Percentiles rank a stretch among this genome's conserved stretches.
phyloP scores from a whole-genome alignment of 2,113 vertebrate species.

The Promerops cafer region DNA sequence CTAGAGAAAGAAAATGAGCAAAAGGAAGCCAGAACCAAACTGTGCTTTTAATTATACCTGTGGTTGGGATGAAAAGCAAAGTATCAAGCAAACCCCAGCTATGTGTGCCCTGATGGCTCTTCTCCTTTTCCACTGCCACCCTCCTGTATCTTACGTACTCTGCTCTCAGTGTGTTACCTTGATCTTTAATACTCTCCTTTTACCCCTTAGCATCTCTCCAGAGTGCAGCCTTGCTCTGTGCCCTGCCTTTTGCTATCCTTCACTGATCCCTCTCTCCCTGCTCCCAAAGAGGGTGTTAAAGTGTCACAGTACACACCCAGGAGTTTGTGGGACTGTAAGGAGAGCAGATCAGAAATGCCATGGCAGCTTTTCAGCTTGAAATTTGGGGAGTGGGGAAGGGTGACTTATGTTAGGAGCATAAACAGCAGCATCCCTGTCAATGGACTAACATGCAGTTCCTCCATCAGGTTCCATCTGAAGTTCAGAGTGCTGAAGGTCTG shows the following conservation, averaged over 20 bases:
- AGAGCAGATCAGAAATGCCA: background rate
- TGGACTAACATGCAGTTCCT: background rate
- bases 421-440: background rate
- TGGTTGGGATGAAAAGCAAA: background rate
- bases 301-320: accelerated
- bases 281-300: background rate
- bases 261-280: background rate
- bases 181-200: background rate
- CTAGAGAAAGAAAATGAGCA: conserved; percentile 5
- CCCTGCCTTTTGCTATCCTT: background rate
- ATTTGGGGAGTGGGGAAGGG: accelerated
- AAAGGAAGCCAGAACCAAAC: background rate
- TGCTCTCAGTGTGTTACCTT: background rate
- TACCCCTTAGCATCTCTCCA: background rate
- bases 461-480: background rate
- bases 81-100: background rate
- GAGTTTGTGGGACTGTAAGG: background rate
- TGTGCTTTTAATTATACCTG: conserved; percentile 37
- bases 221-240: background rate
- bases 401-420: background rate
- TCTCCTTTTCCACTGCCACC: background rate
- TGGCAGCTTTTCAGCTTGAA: background rate
- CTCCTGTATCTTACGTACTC: background rate
- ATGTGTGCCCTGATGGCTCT: background rate
- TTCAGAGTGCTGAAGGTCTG: background rate